Evolutionary conservation across 2,797 vertebrate genomes (phyloP).

Genomic region (Sparus aurata): DNA sequence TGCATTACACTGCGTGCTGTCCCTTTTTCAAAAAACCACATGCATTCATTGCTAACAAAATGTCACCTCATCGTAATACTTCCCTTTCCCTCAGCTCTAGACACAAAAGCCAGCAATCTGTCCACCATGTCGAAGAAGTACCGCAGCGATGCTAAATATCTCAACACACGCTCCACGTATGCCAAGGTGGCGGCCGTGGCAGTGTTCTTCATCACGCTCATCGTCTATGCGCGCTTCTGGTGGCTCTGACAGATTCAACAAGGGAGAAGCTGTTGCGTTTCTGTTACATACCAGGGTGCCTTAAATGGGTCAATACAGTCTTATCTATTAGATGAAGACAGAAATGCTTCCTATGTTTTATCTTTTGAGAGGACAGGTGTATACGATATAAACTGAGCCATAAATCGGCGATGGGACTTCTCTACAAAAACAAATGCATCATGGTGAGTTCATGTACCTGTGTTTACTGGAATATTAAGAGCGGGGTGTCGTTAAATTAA

Average conservation of each 20-base stretch:
- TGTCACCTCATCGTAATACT: accelerated
- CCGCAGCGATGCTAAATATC: constrained; percentile 93
- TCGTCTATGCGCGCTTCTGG: constrained; percentile 95
- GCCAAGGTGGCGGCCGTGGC: constrained; percentile 92
- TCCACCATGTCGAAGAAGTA: constrained; percentile 95
- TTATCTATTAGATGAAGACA: neutral
- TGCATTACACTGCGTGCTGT: neutral
- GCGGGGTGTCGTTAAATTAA: constrained; percentile 1
- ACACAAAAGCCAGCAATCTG: constrained; percentile 94
- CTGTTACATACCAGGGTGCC: constrained; percentile 37
- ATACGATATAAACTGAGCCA: constrained; percentile 33
- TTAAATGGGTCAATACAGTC: constrained; percentile 28
- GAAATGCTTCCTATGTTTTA: neutral
- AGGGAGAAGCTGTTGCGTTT: constrained; percentile 23
- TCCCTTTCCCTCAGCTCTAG: constrained; percentile 84
- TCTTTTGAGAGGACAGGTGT: neutral
- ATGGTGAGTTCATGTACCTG: constrained; percentile 10
- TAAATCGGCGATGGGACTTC: neutral
- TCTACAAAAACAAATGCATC: constrained; percentile 22
- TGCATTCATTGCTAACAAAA: neutral
- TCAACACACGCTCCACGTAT: constrained; percentile 94
- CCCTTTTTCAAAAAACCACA: neutral
- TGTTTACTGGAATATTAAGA: constrained; percentile 40
- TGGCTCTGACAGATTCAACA: constrained; percentile 88
- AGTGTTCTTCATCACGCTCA: constrained; percentile 92